Conservation (phyloP, 2,113 vertebrate genomes). For the Takifugu flavidus region DNA sequence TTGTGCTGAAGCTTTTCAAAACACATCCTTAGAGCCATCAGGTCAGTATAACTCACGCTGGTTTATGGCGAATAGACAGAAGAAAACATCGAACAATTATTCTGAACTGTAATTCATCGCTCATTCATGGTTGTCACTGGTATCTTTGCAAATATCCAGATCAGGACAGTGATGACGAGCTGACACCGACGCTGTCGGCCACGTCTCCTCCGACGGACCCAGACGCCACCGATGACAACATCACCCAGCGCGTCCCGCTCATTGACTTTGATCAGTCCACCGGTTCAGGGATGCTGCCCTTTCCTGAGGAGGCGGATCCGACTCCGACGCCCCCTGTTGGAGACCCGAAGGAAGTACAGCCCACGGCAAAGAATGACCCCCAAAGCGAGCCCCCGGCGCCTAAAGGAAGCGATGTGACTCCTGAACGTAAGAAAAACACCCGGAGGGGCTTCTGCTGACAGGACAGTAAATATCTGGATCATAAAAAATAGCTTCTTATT, state of each 20-base stretch:
- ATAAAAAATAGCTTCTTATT: too few species aligned
- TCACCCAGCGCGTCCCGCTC: neutral
- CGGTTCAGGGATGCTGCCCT: conserved; percentile 31
- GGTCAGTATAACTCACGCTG: conserved; percentile 27
- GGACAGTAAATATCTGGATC: neutral
- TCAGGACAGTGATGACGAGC: neutral
- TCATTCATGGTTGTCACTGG: too few species aligned
- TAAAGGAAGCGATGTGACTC: neutral
- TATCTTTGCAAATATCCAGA: neutral
- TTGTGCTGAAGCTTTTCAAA: conserved; percentile 5
- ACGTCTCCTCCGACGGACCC: too few species aligned
- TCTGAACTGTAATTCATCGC: too few species aligned
- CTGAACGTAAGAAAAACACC: conserved; percentile 27
- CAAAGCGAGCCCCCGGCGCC: accelerated
- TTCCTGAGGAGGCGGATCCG: neutral
- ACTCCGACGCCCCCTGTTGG: neutral
- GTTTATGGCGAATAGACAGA: too few species aligned
- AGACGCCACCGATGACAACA: neutral
- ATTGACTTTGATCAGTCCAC: neutral
- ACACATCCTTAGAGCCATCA: neutral
- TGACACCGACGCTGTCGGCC: too few species aligned
- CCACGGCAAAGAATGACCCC: neutral
- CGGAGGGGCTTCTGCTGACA: neutral
- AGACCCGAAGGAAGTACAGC: neutral
- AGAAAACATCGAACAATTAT: too few species aligned